Evolutionary conservation across 1,140 invertebrate species (phyloP).

Genomic region (Lepidurus couesii): DNA sequence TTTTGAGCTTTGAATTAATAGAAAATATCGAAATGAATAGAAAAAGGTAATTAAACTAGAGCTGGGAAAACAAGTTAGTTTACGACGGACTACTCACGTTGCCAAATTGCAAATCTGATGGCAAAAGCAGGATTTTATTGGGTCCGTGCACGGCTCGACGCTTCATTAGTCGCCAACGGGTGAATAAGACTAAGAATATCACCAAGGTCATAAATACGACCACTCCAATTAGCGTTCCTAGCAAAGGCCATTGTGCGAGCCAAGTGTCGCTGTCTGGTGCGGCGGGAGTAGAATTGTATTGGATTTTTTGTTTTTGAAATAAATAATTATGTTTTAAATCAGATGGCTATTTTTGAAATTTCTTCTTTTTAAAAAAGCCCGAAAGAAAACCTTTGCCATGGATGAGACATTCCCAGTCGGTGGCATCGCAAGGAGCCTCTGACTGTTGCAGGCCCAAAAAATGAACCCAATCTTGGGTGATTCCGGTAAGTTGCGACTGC

Average conservation of each 20-base stretch:
- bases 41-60: no score
- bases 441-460: neutral
- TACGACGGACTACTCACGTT: neutral
- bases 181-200: neutral
- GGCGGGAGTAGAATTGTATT: neutral
- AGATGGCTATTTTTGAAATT: neutral
- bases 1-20: no score
- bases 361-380: neutral
- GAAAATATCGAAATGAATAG: no score
- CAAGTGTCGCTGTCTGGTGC: neutral
- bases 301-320: neutral
- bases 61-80: no score
- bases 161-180: neutral
- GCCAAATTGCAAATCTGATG: constrained; percentile 12
- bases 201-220: neutral
- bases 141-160: neutral
- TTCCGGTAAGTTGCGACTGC: neutral
- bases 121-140: constrained; percentile 5
- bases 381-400: neutral
- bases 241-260: constrained; percentile 5
- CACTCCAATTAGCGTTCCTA: constrained; percentile 5
- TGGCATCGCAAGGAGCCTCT: neutral
- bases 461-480: neutral
- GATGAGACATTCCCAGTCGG: neutral
- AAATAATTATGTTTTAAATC: no score